A percentile compares a stretch with the other conserved stretches of the same genome.
Evolutionary conservation across 2,797 vertebrate species (phyloP).

Genomic region (Poeciliopsis infans): DNA sequence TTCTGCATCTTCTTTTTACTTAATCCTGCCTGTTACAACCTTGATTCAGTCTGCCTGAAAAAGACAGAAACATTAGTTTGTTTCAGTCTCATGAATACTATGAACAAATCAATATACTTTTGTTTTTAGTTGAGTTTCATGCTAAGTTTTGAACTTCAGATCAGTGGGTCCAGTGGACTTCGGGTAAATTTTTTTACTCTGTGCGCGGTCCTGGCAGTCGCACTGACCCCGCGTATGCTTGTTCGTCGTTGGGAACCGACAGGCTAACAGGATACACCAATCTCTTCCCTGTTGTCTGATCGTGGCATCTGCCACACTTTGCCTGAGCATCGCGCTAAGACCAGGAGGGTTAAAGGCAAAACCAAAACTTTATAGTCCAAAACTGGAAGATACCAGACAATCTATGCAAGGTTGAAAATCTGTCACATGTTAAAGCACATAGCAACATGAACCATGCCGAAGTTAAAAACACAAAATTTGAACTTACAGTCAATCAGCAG

Average conservation of each 20-base stretch:
- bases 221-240: no score
- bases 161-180: no score
- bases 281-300: no score
- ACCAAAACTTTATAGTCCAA: neutral
- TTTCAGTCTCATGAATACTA: neutral
- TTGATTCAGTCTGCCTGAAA: neutral
- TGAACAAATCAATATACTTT: neutral
- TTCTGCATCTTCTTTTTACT: conserved; percentile 37
- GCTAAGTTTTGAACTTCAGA: neutral
- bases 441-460: neutral
- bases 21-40: neutral
- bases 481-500: neutral
- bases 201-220: no score
- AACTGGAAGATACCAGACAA: neutral
- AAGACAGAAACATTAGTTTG: neutral
- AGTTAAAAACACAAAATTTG: neutral
- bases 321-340: no score
- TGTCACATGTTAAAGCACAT: neutral
- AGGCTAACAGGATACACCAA: no score
- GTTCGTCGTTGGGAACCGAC: no score
- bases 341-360: neutral
- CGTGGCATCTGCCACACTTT: no score
- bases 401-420: neutral
- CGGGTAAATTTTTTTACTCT: no score
- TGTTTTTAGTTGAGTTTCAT: neutral